Conservation (phyloP, 1,140 invertebrate species). For the Nasonia longicornis region DNA sequence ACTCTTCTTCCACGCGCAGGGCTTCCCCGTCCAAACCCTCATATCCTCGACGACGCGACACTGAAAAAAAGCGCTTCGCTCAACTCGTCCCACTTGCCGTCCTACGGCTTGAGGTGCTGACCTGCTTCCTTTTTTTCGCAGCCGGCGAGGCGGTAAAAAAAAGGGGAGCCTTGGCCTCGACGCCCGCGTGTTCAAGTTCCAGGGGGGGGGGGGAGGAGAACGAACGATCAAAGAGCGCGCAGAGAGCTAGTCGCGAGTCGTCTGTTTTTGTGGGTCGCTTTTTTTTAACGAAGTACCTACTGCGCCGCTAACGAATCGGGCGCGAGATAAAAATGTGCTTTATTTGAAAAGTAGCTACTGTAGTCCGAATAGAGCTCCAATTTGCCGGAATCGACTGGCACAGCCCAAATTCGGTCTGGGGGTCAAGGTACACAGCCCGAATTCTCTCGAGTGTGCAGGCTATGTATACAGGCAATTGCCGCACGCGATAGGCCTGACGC, state of each 20-base stretch:
- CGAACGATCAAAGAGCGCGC: not conserved
- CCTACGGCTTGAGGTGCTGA: slow-evolving; percentile 1
- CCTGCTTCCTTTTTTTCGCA: slow-evolving; percentile 8
- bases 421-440: not conserved
- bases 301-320: too few relatives aligned
- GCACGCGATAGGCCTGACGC: not conserved
- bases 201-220: not conserved
- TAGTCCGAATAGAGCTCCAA: not conserved
- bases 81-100: not conserved
- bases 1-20: not conserved
- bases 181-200: slow-evolving; percentile 2
- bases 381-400: not conserved
- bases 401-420: not conserved
- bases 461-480: not conserved
- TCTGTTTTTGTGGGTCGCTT: not conserved
- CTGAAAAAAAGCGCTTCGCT: not conserved
- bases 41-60: not conserved
- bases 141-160: not conserved
- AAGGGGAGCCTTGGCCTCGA: not conserved
- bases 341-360: too few relatives aligned
- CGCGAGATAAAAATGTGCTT: too few relatives aligned
- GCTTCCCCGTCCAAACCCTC: not conserved
- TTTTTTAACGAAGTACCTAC: not conserved
- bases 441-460: not conserved
- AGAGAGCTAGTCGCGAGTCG: not conserved